Percentiles rank a stretch among this genome's conserved stretches.
These are phyloP conservation scores for Parapsyche elsis DNA, from an alignment of 1,140 invertebrate genomes.

Conservation along the genomic window DNA sequence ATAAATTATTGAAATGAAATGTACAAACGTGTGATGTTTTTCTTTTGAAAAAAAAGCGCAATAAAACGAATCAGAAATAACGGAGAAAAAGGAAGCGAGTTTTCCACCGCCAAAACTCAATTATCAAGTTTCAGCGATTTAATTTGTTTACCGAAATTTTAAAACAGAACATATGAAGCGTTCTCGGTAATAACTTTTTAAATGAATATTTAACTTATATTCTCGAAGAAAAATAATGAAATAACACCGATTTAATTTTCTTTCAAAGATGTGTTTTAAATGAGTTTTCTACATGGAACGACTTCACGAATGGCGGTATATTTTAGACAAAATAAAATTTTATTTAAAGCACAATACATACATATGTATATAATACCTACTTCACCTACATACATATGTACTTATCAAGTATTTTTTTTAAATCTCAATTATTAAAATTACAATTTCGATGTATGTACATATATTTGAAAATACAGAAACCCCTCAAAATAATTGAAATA, in stretches of 20 bases:
- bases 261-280: not conserved
- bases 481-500: too few relatives aligned
- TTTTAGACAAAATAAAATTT: too few relatives aligned
- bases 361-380: too few relatives aligned
- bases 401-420: too few relatives aligned
- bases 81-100: not conserved
- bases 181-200: conserved; percentile 17
- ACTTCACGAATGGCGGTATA: too few relatives aligned
- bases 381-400: too few relatives aligned
- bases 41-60: not conserved
- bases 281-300: too few relatives aligned
- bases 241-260: not conserved
- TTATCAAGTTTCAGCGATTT: conserved; percentile 24
- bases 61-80: not conserved
- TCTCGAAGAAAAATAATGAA: not conserved
- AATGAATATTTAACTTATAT: conserved; percentile 12
- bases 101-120: conserved; percentile 4
- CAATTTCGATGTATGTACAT: too few relatives aligned
- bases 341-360: too few relatives aligned
- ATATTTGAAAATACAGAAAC: too few relatives aligned
- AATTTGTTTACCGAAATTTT: conserved; percentile 3
- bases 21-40: conserved; percentile 4
- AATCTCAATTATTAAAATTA: too few relatives aligned
- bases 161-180: conserved; percentile 19
- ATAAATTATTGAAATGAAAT: conserved; percentile 15